These are phyloP conservation scores for Tangara arthus DNA, from an alignment of 2,797 vertebrate species.

Conservation along the genomic window DNA sequence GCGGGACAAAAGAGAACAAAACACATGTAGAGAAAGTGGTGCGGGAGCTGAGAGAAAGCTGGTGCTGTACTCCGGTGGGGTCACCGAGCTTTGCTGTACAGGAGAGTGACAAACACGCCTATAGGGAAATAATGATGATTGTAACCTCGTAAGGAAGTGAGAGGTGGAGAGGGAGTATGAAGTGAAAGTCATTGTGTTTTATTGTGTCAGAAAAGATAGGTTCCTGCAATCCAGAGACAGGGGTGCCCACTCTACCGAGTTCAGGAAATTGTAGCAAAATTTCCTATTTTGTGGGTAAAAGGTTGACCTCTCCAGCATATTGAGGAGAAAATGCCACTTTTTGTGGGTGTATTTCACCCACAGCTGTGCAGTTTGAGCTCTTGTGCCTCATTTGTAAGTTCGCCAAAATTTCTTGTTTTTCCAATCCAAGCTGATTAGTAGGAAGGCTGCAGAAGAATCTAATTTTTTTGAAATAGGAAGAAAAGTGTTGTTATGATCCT, in stretches of 20 bases:
- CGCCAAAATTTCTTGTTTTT: background rate
- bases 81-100: background rate
- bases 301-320: background rate
- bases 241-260: background rate
- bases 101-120: background rate
- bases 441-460: background rate
- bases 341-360: background rate
- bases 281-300: background rate
- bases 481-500: background rate
- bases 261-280: background rate
- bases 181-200: background rate
- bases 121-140: background rate
- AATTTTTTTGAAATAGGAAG: background rate
- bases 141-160: background rate
- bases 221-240: background rate
- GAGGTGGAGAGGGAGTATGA: background rate
- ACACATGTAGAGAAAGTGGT: background rate
- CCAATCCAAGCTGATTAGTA: background rate
- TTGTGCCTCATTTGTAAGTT: background rate
- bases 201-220: background rate
- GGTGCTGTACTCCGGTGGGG: background rate
- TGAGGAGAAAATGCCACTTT: background rate
- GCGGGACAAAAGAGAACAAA: background rate
- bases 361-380: background rate
- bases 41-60: background rate